A percentile compares a stretch with the other conserved stretches of the same genome.
Evolutionary conservation across 2,797 vertebrate species (phyloP).

Genomic region (Hylomyscus alleni): DNA sequence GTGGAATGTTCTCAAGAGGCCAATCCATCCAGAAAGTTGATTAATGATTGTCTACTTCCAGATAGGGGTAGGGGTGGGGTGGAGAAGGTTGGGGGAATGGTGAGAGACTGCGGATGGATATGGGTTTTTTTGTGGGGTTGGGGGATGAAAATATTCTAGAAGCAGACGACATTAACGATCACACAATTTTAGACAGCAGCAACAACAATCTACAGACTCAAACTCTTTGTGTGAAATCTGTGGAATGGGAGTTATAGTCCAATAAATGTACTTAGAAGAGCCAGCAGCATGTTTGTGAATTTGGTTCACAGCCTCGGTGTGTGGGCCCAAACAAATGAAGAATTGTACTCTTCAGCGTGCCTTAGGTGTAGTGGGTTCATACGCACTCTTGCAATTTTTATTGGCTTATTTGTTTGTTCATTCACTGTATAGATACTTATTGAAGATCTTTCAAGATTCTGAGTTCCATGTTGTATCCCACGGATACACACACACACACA

Average conservation of each 20-base stretch:
- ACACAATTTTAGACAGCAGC: background rate
- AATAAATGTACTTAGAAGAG: background rate
- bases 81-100: background rate
- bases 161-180: background rate
- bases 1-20: slow-evolving; percentile 45
- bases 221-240: background rate
- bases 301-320: background rate
- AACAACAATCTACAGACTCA: background rate
- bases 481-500: too few species aligned
- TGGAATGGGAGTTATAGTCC: background rate
- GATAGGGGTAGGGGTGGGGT: background rate
- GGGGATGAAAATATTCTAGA: background rate
- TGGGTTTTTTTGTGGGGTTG: background rate
- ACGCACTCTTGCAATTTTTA: background rate
- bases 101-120: background rate
- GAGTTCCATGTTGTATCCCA: background rate
- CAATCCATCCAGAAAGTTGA: background rate
- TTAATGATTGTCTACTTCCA: background rate
- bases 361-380: background rate
- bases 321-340: background rate
- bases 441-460: background rate
- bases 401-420: slow-evolving; percentile 28
- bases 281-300: background rate
- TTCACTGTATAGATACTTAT: background rate
- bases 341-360: background rate